A percentile compares a stretch with the other conserved stretches of the same genome.
Evolutionary conservation across 2,113 vertebrate genomes (phyloP).

Genomic region (Cyanoramphus novaezelandiae): DNA sequence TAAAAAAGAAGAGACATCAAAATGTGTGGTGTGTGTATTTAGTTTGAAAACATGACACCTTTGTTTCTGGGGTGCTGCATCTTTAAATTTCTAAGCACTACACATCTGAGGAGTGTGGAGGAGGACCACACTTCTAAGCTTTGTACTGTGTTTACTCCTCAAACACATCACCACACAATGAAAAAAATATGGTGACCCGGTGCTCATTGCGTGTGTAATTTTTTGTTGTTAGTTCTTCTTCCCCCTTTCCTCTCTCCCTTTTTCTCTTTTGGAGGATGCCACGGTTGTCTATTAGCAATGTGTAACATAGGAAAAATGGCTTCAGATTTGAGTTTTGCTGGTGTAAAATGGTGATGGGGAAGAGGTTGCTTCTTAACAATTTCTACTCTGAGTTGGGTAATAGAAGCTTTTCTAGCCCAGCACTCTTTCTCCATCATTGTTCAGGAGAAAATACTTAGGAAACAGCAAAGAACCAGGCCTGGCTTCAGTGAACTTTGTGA

Average conservation of each 20-base stretch:
- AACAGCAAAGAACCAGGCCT: not conserved
- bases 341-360: not conserved
- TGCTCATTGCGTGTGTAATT: not conserved
- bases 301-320: accelerated
- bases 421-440: not conserved
- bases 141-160: not conserved
- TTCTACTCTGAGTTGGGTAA: not conserved
- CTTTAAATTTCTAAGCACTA: not conserved
- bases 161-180: not conserved
- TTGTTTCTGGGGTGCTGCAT: not conserved
- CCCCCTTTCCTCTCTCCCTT: accelerated
- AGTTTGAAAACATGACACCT: not conserved
- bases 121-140: not conserved
- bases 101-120: not conserved
- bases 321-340: not conserved
- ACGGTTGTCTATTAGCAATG: not conserved
- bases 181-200: not conserved
- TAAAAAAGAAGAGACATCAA: not conserved
- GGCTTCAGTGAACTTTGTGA: not conserved
- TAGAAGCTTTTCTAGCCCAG: not conserved
- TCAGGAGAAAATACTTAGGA: not conserved
- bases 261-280: not conserved
- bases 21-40: not conserved
- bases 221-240: not conserved
- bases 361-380: not conserved